These are phyloP conservation scores for Dasyornis broadbenti DNA, from an alignment of 2,113 vertebrate genomes.

Conservation along the genomic window DNA sequence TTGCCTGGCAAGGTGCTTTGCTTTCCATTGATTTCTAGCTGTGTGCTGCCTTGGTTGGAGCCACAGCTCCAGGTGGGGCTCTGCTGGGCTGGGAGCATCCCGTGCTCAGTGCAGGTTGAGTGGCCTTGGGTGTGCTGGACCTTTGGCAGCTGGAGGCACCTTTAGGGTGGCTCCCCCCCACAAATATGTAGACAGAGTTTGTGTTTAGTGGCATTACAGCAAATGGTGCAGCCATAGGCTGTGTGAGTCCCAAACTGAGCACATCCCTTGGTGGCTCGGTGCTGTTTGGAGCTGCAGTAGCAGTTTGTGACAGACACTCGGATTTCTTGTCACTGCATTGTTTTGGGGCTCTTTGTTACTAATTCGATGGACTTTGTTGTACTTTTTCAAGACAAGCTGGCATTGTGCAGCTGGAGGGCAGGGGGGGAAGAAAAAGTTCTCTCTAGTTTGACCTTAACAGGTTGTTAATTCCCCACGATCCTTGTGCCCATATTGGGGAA, in stretches of 20 bases:
- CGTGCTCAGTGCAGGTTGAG: rapidly evolving
- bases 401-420: neutral
- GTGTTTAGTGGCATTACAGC: rapidly evolving
- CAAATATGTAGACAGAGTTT: rapidly evolving
- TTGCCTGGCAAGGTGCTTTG: neutral
- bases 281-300: neutral
- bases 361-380: neutral
- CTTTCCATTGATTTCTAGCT: rapidly evolving
- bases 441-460: slow-evolving; percentile 25
- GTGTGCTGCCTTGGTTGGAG: neutral
- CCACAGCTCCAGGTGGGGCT: neutral
- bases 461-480: slow-evolving; percentile 39
- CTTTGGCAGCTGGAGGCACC: neutral
- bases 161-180: rapidly evolving
- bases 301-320: neutral
- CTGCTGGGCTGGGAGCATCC: neutral
- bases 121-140: neutral
- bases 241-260: neutral
- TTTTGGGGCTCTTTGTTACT: neutral
- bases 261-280: no score
- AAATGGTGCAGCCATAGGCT: rapidly evolving
- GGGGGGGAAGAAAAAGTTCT: neutral
- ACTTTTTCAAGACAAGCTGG: neutral
- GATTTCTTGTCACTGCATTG: neutral
- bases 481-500: slow-evolving; percentile 5